These are phyloP conservation scores for Leptinotarsa texana DNA, from an alignment of 1,140 invertebrate genomes.

Conservation along the genomic window DNA sequence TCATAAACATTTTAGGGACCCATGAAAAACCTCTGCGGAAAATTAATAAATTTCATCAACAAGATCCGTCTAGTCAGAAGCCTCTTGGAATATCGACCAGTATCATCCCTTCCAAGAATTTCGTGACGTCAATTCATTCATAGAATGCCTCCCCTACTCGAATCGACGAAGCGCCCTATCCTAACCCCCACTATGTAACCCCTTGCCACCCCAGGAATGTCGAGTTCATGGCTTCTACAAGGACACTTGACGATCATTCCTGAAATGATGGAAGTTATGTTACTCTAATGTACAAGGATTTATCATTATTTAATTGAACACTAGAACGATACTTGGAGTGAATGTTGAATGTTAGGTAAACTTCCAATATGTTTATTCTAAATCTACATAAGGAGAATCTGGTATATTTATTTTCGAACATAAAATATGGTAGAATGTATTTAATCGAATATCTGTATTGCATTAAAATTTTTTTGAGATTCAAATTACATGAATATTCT, in stretches of 20 bases:
- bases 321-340: too few relatives aligned
- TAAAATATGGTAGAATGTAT: too few relatives aligned
- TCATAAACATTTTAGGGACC: too few relatives aligned
- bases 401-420: too few relatives aligned
- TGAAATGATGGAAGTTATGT: conserved; percentile 6
- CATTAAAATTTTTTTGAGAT: too few relatives aligned
- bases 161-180: conserved; percentile 13
- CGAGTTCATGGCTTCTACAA: conserved; percentile 30
- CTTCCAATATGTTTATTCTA: too few relatives aligned
- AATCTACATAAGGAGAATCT: too few relatives aligned
- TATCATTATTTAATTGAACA: background rate
- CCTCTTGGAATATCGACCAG: background rate
- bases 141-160: conserved; percentile 28
- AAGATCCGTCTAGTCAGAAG: background rate
- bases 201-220: conserved; percentile 24
- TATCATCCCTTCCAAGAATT: conserved; percentile 2
- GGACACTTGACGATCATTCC: conserved; percentile 1
- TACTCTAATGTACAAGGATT: conserved; percentile 7
- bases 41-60: too few relatives aligned
- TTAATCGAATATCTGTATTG: too few relatives aligned
- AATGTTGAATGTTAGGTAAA: too few relatives aligned
- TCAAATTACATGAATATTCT: too few relatives aligned
- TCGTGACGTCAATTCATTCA: conserved; percentile 37
- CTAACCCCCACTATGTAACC: conserved; percentile 11
- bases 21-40: too few relatives aligned